A percentile compares a stretch with the other conserved stretches of the same genome.
Evolutionary conservation across 2,113 vertebrate genomes (phyloP).

Genomic region (Circaetus gallicus): DNA sequence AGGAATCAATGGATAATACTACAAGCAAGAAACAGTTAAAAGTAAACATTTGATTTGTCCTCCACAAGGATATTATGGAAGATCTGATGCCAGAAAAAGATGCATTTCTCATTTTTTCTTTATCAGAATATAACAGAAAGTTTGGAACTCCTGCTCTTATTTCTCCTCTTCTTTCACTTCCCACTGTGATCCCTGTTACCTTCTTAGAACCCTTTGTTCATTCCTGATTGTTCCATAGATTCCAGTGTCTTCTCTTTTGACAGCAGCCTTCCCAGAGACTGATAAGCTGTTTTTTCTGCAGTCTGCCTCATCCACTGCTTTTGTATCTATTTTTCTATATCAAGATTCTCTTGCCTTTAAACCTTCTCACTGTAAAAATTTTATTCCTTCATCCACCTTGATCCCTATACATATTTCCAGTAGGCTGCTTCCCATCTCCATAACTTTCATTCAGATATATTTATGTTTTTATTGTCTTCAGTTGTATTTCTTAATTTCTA

Average conservation of each 20-base stretch:
- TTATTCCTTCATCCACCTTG: background rate
- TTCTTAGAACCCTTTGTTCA: background rate
- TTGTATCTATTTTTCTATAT: background rate
- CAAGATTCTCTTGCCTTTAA: background rate
- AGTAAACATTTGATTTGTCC: background rate
- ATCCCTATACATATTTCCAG: background rate
- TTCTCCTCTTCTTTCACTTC: background rate
- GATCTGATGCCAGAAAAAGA: background rate
- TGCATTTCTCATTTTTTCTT: background rate
- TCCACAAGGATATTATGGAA: background rate
- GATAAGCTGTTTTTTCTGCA: background rate
- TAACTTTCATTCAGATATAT: background rate
- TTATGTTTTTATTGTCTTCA: background rate
- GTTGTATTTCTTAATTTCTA: background rate
- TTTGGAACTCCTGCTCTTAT: background rate
- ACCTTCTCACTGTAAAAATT: background rate
- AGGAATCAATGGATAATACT: background rate
- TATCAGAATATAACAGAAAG: background rate
- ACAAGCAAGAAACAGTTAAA: background rate
- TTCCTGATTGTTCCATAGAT: background rate
- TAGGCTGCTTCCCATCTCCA: background rate
- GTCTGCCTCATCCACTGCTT: background rate
- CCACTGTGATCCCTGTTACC: fast-evolving
- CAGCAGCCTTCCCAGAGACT: background rate
- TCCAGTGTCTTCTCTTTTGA: background rate